Evolutionary conservation across 2,888 invertebrate genomes (phyloP).

Genomic region (Drosophila niveifrons): DNA sequence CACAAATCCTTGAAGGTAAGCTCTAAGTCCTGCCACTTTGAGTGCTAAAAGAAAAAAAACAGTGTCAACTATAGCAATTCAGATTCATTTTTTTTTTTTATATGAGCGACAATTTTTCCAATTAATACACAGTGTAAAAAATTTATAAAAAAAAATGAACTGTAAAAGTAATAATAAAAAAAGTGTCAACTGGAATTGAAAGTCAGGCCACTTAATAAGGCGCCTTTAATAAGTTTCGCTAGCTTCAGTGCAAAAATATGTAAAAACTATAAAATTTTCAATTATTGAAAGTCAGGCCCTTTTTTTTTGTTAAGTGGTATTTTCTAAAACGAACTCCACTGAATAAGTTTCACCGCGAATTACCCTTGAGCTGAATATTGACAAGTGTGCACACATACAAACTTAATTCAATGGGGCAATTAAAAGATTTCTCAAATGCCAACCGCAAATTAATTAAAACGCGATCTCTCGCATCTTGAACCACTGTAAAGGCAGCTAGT

Average conservation of each 20-base stretch:
- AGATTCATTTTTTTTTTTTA: background rate
- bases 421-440: slow-evolving; percentile 42
- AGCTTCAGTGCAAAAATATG: too few relatives aligned
- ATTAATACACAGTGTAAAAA: background rate
- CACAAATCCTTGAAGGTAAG: slow-evolving; percentile 41
- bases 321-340: background rate
- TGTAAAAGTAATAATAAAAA: too few relatives aligned
- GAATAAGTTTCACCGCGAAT: slow-evolving; percentile 28
- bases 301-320: background rate
- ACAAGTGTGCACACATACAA: background rate
- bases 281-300: background rate
- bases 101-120: background rate
- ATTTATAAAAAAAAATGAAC: background rate
- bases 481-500: slow-evolving; percentile 26
- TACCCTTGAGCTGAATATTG: slow-evolving; percentile 35
- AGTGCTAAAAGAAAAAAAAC: background rate
- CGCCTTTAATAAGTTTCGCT: too few relatives aligned
- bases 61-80: background rate
- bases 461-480: background rate
- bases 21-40: background rate
- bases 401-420: slow-evolving; percentile 26
- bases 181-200: too few relatives aligned
- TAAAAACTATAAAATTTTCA: too few relatives aligned
- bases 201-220: too few relatives aligned
- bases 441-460: slow-evolving; percentile 25